These are phyloP conservation scores for Iguana delicatissima DNA, from an alignment of 2,797 vertebrate species.

Conservation along the genomic window DNA sequence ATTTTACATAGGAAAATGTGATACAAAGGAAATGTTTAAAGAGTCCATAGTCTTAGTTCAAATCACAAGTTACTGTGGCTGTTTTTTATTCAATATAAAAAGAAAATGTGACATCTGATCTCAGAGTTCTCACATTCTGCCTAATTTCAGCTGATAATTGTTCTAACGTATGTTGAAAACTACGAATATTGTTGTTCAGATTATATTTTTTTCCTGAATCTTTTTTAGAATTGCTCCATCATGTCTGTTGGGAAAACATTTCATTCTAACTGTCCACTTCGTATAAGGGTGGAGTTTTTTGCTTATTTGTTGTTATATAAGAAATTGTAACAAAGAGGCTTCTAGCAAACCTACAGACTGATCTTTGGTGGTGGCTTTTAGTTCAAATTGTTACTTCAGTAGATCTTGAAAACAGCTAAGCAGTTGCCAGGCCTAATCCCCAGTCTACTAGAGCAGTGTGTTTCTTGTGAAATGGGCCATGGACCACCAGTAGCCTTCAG, in stretches of 20 bases:
- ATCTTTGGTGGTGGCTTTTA: neutral
- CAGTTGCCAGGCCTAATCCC: neutral
- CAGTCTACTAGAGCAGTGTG: neutral
- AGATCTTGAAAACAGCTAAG: neutral
- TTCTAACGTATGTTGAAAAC: neutral
- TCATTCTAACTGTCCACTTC: conserved; percentile 12
- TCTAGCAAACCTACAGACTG: conserved; percentile 1
- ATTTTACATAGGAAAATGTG: no score
- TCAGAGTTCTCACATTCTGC: no score
- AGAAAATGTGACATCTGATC: neutral
- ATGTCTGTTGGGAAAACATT: neutral
- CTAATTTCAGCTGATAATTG: neutral
- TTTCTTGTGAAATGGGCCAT: no score
- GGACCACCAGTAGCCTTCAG: no score
- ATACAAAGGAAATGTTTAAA: no score
- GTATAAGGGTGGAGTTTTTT: neutral
- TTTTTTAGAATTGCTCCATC: neutral
- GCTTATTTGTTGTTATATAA: no score
- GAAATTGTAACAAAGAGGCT: neutral
- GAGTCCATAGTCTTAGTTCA: no score
- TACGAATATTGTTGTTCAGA: conserved; percentile 12
- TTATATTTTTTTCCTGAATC: conserved; percentile 18
- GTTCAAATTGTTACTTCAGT: neutral
- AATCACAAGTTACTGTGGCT: no score
- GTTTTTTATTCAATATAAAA: neutral